Evolutionary conservation across 2,888 invertebrate species (phyloP).

Genomic region (Euphydryas editha): DNA sequence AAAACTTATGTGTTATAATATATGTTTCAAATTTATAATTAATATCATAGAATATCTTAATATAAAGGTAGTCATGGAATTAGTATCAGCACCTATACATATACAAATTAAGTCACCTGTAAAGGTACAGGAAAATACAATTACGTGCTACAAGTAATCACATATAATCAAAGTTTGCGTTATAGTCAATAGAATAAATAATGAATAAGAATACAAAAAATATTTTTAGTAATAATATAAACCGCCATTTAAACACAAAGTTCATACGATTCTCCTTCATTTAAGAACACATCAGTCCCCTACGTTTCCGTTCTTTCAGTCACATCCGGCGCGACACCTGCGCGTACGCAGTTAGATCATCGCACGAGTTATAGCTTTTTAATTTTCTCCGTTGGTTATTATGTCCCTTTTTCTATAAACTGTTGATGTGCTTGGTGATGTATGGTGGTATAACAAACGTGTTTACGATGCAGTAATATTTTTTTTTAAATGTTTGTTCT

Average conservation of each 20-base stretch:
- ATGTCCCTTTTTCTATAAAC: constrained; percentile 67
- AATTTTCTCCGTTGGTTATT: constrained; percentile 71
- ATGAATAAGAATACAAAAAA: too few species aligned
- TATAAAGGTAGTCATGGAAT: too few species aligned
- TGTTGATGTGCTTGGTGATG: constrained; percentile 58
- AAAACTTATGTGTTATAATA: too few species aligned
- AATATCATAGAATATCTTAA: too few species aligned
- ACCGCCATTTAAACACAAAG: background rate
- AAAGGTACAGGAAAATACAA: too few species aligned
- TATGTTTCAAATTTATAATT: too few species aligned
- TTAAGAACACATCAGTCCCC: constrained; percentile 12
- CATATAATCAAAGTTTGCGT: too few species aligned
- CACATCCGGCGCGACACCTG: constrained; percentile 80
- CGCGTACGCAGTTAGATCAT: constrained; percentile 59
- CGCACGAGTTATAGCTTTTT: constrained; percentile 72
- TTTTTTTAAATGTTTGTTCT: constrained; percentile 29
- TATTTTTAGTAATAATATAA: background rate
- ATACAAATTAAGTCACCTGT: too few species aligned
- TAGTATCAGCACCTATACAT: too few species aligned
- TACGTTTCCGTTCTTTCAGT: constrained; percentile 59
- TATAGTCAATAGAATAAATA: too few species aligned
- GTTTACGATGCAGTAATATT: constrained; percentile 36
- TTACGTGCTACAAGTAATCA: too few species aligned
- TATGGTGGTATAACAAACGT: constrained; percentile 51
- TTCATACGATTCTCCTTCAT: constrained; percentile 9